phyloP scores from a whole-genome alignment of 2,113 vertebrate species.

The Solea senegalensis region DNA sequence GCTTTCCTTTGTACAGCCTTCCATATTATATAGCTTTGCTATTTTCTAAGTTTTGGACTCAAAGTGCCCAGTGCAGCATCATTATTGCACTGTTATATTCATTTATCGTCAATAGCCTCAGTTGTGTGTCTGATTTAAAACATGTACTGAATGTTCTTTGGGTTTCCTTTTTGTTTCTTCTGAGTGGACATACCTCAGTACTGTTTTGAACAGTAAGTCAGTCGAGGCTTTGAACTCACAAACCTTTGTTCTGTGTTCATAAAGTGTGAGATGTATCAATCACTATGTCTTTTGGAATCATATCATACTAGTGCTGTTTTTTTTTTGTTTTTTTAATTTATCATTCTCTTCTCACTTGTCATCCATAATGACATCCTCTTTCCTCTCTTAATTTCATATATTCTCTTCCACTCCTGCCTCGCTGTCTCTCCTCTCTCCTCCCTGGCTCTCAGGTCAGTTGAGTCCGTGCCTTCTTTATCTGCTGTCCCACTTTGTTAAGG shows the following conservation, averaged over 20 bases:
- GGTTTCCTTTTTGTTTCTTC: conserved; percentile 28
- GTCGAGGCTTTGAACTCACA: conserved; percentile 20
- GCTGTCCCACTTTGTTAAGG: conserved; percentile 66
- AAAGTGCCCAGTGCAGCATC: conserved; percentile 39
- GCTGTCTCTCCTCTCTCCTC: neutral
- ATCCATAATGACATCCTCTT: neutral
- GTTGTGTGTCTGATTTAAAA: conserved; percentile 65
- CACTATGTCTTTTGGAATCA: conserved; percentile 42
- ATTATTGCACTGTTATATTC: conserved; percentile 60
- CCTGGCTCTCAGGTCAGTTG: conserved; percentile 35
- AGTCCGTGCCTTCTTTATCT: conserved; percentile 58
- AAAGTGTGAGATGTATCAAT: conserved; percentile 48
- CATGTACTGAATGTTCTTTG: conserved; percentile 66
- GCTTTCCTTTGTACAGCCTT: conserved; percentile 68
- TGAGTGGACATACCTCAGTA: conserved; percentile 65
- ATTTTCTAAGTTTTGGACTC: conserved; percentile 67
- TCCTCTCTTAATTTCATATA: neutral
- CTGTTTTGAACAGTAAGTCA: conserved; percentile 38
- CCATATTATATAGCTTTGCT: conserved; percentile 69
- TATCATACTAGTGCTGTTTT: conserved; percentile 3
- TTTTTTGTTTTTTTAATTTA: neutral
- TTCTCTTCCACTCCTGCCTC: neutral
- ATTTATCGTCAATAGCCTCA: conserved; percentile 65
- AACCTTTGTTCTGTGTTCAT: conserved; percentile 27
- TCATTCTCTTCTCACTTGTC: too few species aligned